phyloP scores from a whole-genome alignment of 2,113 vertebrate species.

The Clarias macrocephalus region DNA sequence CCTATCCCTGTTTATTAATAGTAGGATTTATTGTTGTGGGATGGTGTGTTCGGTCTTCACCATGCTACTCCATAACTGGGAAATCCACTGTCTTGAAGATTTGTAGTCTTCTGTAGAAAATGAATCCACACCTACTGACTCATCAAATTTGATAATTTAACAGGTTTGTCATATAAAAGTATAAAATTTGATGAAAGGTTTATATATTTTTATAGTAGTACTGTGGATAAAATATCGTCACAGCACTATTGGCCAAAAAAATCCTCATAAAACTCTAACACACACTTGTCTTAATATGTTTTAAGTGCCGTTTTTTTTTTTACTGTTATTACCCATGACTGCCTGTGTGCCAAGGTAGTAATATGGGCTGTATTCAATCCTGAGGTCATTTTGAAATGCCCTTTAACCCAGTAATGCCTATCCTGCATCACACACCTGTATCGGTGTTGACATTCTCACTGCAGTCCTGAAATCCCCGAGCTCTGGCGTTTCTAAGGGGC shows the following conservation, averaged over 20 bases:
- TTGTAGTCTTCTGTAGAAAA: background rate
- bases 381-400: background rate
- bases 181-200: background rate
- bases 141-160: background rate
- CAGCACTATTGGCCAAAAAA: background rate
- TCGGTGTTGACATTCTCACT: conserved; percentile 6
- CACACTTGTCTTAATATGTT: background rate
- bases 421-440: background rate
- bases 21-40: background rate
- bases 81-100: background rate
- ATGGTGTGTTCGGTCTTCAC: background rate
- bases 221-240: background rate
- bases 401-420: background rate
- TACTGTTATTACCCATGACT: background rate
- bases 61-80: background rate
- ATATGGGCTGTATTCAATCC: background rate
- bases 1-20: background rate
- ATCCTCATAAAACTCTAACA: background rate
- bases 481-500: conserved; percentile 40
- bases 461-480: conserved; percentile 30
- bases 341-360: background rate
- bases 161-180: background rate
- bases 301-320: background rate
- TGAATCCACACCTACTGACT: background rate
- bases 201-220: background rate